These are phyloP conservation scores for Leptinotarsa haldemani DNA, from an alignment of 2,888 invertebrate genomes.

Conservation along the genomic window DNA sequence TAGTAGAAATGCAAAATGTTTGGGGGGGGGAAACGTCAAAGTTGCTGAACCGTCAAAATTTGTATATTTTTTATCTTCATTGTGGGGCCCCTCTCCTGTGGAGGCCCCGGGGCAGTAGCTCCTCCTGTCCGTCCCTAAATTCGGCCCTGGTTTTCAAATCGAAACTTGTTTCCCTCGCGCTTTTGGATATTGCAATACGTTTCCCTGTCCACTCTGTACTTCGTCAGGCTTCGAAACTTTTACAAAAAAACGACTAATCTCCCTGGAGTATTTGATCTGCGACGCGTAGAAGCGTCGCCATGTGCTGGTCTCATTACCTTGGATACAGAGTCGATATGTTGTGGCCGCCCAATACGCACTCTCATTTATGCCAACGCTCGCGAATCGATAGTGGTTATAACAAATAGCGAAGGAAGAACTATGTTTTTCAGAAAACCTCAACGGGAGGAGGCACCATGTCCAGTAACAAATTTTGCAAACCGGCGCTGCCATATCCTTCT, in stretches of 20 bases:
- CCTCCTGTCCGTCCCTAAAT: too few relatives aligned
- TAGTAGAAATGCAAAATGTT: too few relatives aligned
- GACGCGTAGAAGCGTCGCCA: background rate
- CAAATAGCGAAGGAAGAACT: slow-evolving; percentile 9
- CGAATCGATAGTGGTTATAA: slow-evolving; percentile 13
- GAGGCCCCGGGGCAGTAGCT: too few relatives aligned
- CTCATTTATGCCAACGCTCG: slow-evolving; percentile 27
- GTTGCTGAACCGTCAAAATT: too few relatives aligned
- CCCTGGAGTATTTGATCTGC: background rate
- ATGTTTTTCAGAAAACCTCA: background rate
- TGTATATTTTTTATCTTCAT: too few relatives aligned
- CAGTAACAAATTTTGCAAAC: background rate
- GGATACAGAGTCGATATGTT: slow-evolving; percentile 42
- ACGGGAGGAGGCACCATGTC: background rate
- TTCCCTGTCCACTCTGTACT: too few relatives aligned
- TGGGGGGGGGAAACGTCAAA: too few relatives aligned
- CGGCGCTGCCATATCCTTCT: background rate
- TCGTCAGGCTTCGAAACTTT: too few relatives aligned
- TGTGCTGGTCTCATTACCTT: slow-evolving; percentile 36
- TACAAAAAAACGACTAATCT: background rate
- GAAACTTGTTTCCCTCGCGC: too few relatives aligned
- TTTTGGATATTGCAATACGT: too few relatives aligned
- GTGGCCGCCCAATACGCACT: slow-evolving; percentile 39
- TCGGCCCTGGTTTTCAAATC: too few relatives aligned
- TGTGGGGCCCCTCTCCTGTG: too few relatives aligned